phyloP scores from a whole-genome alignment of 2,113 vertebrate species.

The Cryptotis parvus region DNA sequence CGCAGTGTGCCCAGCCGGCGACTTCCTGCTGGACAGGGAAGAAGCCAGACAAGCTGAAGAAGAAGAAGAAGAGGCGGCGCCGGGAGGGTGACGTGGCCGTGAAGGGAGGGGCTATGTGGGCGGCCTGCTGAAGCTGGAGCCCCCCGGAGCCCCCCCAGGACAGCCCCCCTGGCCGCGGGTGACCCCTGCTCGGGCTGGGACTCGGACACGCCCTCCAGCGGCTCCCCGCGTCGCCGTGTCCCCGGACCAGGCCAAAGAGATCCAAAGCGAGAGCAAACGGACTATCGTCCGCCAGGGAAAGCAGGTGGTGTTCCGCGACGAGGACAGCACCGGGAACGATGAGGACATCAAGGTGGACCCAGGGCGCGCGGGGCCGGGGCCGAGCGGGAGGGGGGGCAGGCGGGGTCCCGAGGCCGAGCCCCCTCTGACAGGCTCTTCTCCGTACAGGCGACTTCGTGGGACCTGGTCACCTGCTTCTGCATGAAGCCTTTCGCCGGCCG shows the following conservation, averaged over 20 bases:
- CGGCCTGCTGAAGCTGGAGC: constrained; percentile 90
- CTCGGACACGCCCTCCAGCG: constrained; percentile 85
- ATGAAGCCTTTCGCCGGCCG: constrained; percentile 98
- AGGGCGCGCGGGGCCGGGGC: constrained; percentile 81
- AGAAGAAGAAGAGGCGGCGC: constrained; percentile 93
- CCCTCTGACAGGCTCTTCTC: background rate
- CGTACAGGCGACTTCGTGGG: constrained; percentile 95
- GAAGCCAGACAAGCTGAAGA: constrained; percentile 94
- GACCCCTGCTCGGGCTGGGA: constrained; percentile 87
- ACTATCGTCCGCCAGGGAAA: constrained; percentile 97
- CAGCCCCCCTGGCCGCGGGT: constrained; percentile 72
- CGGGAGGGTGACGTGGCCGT: constrained; percentile 82
- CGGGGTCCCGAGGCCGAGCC: background rate
- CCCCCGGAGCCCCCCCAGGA: constrained; percentile 86
- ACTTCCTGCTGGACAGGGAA: constrained; percentile 89
- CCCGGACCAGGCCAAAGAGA: constrained; percentile 83
- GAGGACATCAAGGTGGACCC: constrained; percentile 99
- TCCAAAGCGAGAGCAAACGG: constrained; percentile 91
- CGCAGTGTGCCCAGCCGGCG: constrained; percentile 86
- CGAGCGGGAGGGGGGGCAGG: background rate
- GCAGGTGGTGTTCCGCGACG: constrained; percentile 97
- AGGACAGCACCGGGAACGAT: constrained; percentile 95
- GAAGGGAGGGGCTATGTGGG: constrained; percentile 84
- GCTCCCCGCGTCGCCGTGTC: constrained; percentile 78
- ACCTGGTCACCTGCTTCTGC: constrained; percentile 98